phyloP scores from a whole-genome alignment of 2,113 vertebrate genomes.

The Ciconia boyciana region DNA sequence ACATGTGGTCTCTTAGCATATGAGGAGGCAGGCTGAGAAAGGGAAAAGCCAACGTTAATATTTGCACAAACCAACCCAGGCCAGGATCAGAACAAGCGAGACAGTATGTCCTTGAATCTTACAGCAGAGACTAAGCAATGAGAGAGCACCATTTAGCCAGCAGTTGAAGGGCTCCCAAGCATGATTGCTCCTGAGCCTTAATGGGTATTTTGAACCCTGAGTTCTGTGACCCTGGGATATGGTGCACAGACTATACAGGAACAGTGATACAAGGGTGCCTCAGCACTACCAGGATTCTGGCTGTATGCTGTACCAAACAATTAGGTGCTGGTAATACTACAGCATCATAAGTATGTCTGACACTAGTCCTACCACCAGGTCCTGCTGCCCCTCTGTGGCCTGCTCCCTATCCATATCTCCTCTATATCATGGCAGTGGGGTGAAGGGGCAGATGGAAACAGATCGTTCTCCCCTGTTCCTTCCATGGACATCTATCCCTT shows the following conservation, averaged over 20 bases:
- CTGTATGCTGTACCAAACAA: rapidly evolving
- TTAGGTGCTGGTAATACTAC: background rate
- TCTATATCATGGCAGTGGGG: background rate
- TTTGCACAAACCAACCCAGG: slow-evolving; percentile 39
- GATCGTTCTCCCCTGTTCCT: rapidly evolving
- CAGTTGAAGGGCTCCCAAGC: background rate
- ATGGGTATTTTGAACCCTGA: background rate
- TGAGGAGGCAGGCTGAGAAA: slow-evolving; percentile 8
- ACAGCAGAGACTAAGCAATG: background rate
- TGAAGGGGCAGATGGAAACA: background rate
- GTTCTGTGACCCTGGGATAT: background rate
- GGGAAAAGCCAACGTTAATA: slow-evolving; percentile 43
- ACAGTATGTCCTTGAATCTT: background rate
- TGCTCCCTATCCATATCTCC: background rate
- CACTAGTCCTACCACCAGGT: background rate
- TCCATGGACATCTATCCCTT: background rate
- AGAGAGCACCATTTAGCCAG: rapidly evolving
- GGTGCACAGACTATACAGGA: background rate
- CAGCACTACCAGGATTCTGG: background rate
- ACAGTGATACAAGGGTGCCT: background rate
- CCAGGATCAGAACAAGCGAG: slow-evolving; percentile 8
- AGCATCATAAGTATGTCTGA: background rate
- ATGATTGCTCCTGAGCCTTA: background rate
- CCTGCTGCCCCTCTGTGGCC: background rate
- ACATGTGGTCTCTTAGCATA: slow-evolving; percentile 22